Conservation (phyloP, 2,797 vertebrate genomes). For the Ctenosaura bakeri region DNA sequence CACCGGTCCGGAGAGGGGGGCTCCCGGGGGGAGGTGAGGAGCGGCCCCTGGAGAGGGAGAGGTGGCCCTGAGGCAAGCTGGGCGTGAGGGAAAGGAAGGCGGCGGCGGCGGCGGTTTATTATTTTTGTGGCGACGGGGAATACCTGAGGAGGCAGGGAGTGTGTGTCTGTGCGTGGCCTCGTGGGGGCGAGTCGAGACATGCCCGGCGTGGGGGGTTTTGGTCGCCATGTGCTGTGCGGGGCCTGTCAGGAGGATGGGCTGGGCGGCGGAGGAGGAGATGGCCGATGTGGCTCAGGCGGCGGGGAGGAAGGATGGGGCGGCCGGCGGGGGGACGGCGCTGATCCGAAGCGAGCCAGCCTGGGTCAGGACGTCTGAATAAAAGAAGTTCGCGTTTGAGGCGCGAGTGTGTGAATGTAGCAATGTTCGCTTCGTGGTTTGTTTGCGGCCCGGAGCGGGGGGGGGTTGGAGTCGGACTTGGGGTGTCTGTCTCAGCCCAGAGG, state of each 20-base stretch:
- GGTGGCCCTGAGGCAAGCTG: too few species aligned
- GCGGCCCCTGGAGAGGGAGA: not conserved
- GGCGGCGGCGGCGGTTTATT: too few species aligned
- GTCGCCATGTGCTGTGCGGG: not conserved
- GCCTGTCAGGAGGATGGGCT: not conserved
- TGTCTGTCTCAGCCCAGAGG: not conserved
- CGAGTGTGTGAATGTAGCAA: accelerated
- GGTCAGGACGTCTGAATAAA: not conserved
- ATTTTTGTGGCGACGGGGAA: too few species aligned
- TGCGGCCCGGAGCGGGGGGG: not conserved
- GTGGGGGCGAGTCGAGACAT: not conserved
- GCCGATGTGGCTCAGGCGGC: too few species aligned
- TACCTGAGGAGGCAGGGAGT: too few species aligned
- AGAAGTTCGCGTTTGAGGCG: not conserved
- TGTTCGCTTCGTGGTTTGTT: not conserved
- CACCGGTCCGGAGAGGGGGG: too few species aligned
- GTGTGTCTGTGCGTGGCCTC: too few species aligned
- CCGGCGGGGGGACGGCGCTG: not conserved
- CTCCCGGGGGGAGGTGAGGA: not conserved
- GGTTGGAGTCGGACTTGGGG: not conserved
- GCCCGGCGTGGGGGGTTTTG: too few species aligned
- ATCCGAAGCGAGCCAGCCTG: too few species aligned
- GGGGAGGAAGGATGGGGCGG: too few species aligned
- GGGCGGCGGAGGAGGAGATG: not conserved
- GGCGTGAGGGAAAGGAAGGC: too few species aligned